Conservation (phyloP, 2,888 invertebrate genomes). For the Callyntrura sp. region DNA sequence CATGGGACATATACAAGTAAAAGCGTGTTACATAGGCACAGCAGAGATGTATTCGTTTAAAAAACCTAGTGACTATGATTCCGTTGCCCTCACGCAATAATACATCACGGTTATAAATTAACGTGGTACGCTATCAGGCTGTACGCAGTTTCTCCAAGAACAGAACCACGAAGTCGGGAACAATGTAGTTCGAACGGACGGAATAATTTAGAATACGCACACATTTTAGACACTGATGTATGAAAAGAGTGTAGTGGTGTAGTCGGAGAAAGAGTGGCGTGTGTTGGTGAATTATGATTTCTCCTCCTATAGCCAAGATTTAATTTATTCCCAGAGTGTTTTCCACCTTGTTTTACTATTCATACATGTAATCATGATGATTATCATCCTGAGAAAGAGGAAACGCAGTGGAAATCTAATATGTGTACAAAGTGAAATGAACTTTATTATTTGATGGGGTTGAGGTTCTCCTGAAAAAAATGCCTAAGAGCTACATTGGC, state of each 20-base stretch:
- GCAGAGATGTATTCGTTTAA: no score
- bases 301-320: background rate
- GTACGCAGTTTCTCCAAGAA: background rate
- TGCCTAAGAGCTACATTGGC: no score
- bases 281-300: background rate
- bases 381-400: slow-evolving; percentile 31
- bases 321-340: slow-evolving; percentile 68
- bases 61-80: no score
- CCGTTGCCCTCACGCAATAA: background rate
- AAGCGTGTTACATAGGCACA: no score
- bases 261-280: no score
- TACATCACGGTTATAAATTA: slow-evolving; percentile 35
- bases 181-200: background rate
- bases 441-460: slow-evolving; percentile 45
- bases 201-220: slow-evolving; percentile 17
- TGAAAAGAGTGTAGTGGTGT: background rate
- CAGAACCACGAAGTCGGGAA: background rate
- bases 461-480: slow-evolving; percentile 11
- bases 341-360: slow-evolving; percentile 47
- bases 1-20: no score
- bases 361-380: slow-evolving; percentile 40
- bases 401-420: slow-evolving; percentile 50
- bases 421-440: slow-evolving; percentile 67
- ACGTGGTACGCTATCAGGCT: background rate
- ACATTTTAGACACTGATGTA: background rate